Evolutionary conservation across 1,140 invertebrate species (phyloP).

Genomic region (Neotoxoptera formosana): DNA sequence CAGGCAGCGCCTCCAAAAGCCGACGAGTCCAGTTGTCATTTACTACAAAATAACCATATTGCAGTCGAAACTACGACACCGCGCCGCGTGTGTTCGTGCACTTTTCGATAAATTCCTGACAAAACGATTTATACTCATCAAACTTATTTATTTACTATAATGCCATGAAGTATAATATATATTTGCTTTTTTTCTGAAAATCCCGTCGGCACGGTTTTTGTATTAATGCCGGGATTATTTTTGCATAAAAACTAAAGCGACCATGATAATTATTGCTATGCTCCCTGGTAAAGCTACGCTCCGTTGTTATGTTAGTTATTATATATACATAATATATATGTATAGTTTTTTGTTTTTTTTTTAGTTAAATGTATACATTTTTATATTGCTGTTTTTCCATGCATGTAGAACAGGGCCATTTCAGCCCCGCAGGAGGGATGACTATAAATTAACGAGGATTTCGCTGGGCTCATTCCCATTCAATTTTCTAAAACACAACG

Average conservation of each 20-base stretch:
- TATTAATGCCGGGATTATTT: constrained; percentile 50
- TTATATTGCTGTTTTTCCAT: constrained; percentile 51
- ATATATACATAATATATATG: background rate
- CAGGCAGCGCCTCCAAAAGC: background rate
- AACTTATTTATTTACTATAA: background rate
- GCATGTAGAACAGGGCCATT: constrained; percentile 46
- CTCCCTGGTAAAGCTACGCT: constrained; percentile 33
- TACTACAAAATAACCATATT: constrained; percentile 1
- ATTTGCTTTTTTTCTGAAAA: background rate
- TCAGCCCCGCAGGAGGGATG: constrained; percentile 29
- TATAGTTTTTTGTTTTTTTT: constrained; percentile 19
- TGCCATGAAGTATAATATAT: background rate
- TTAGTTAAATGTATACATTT: constrained; percentile 42
- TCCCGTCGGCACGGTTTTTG: constrained; percentile 10
- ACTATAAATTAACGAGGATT: constrained; percentile 57
- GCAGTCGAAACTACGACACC: background rate
- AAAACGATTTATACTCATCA: background rate
- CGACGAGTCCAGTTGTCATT: background rate
- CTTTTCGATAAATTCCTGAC: background rate
- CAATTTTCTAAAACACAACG: constrained; percentile 57
- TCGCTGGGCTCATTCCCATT: constrained; percentile 50
- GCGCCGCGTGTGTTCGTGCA: background rate
- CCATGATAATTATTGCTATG: constrained; percentile 45
- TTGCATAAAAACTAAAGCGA: constrained; percentile 39
- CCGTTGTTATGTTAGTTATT: constrained; percentile 14